Evolutionary conservation across 2,113 vertebrate species (phyloP), one percentile per base, ranked within the genome.

Genomic region (Limnothrissa miodon): DNA sequence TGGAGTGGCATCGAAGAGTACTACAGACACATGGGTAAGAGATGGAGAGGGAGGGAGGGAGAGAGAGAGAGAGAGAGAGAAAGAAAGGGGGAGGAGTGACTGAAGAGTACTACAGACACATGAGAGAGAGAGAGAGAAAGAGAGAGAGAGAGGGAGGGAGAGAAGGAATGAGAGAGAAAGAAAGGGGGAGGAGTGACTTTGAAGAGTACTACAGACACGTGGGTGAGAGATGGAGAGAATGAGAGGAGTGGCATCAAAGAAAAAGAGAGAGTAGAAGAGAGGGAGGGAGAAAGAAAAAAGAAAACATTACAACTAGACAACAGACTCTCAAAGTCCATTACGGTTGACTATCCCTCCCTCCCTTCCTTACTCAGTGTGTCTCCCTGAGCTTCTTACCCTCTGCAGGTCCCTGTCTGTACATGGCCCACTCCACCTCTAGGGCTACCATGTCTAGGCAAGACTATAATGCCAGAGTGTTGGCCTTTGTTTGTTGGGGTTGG

Each of bases 1-100:
- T 97, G 96, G 97, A 97, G 93, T 0, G 96, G 97, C 48, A 95
- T 97, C 1, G 97, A 97, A 33, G 96, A 98, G 36, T 96, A 97
- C 78, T 98, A 96, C 92, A 94, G 94, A 83, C 96, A 96, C 89
- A 91, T 98, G 93, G 97, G 96, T 97, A 92, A 56, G 93, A 15
- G 79, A 36, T 4, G 82, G 53, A 66, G 39, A 81, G 0, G 11
- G 29, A 70, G 29, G 36, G 25, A 36, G 66, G 17, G 21, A 59
- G 21, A 25, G 21, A n/a, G 45, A 82, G 53, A 66, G 39, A 81
- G 0, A 29, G 29, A 70, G 29, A 70, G 25, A 36, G 66, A 36
- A 21, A 56, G 15, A n/a, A 21, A 21, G 53, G 13, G 53, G 0
- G 45, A 46, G 45, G 45, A 46, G 45, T 42, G 6, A 42, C 42